These are phyloP conservation scores for Saccostrea glomerata DNA, from an alignment of 1,140 invertebrate species.

Conservation along the genomic window DNA sequence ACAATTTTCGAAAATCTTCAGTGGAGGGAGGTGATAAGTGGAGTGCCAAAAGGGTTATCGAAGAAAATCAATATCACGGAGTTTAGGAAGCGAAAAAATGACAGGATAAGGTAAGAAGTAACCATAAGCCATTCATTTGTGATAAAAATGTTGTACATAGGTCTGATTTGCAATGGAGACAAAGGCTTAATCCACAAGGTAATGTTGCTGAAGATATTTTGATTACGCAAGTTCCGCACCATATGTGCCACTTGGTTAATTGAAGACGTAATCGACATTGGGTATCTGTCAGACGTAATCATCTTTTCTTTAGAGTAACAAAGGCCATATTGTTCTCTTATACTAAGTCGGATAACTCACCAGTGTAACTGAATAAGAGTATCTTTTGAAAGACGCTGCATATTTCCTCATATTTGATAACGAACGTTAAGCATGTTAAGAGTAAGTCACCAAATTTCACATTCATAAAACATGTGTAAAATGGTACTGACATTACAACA, in stretches of 20 bases:
- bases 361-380: neutral
- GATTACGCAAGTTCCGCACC: neutral
- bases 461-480: too few relatives aligned
- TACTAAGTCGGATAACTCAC: neutral
- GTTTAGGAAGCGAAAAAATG: neutral
- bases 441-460: too few relatives aligned
- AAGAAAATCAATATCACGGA: neutral
- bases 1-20: constrained; percentile 11
- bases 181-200: too few relatives aligned
- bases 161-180: too few relatives aligned
- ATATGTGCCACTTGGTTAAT: neutral
- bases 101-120: neutral
- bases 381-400: too few relatives aligned
- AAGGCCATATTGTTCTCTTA: neutral
- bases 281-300: neutral
- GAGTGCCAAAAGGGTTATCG: neutral
- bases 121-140: neutral
- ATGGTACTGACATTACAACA: too few relatives aligned
- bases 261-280: neutral
- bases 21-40: constrained; percentile 14
- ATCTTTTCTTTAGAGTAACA: neutral
- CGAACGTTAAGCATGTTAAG: too few relatives aligned
- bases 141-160: neutral
- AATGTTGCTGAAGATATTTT: neutral
- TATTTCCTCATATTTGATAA: too few relatives aligned